phyloP scores from a whole-genome alignment of 1,140 invertebrate genomes.

The Penaeus vannamei region DNA sequence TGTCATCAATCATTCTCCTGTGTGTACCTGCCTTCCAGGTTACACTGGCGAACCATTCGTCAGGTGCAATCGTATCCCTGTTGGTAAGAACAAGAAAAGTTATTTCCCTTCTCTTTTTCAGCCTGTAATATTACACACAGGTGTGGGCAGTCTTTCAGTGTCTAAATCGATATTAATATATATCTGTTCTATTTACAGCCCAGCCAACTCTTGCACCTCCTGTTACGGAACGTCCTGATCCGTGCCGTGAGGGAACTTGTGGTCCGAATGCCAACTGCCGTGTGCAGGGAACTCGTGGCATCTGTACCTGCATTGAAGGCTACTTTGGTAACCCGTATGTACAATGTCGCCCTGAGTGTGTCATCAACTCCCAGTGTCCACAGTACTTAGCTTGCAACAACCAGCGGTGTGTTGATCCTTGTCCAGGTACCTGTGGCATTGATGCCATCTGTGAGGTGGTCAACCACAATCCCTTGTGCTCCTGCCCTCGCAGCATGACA shows the following conservation, averaged over 20 bases:
- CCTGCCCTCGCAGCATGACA: constrained; percentile 84
- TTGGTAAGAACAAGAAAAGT: constrained; percentile 27
- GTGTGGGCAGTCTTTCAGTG: neutral
- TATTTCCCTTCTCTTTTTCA: neutral
- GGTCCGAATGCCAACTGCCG: constrained; percentile 84
- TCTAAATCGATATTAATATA: neutral
- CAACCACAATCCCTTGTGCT: constrained; percentile 87
- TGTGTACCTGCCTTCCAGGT: constrained; percentile 81
- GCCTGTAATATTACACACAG: neutral
- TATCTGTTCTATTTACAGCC: constrained; percentile 25
- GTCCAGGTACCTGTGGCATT: constrained; percentile 82
- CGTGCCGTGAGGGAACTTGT: constrained; percentile 75
- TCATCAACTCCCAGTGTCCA: constrained; percentile 82
- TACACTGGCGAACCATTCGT: constrained; percentile 85
- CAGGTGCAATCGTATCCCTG: constrained; percentile 75
- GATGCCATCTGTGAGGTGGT: constrained; percentile 90
- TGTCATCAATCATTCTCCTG: constrained; percentile 84
- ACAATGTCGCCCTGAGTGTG: constrained; percentile 80
- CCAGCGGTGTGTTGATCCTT: constrained; percentile 75
- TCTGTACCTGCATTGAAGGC: constrained; percentile 79
- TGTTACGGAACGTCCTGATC: constrained; percentile 6
- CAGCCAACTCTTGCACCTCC: neutral
- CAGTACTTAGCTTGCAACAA: constrained; percentile 81
- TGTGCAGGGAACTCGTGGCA: constrained; percentile 83
- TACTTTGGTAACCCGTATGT: constrained; percentile 77